These are phyloP conservation scores for Siniperca chuatsi DNA, from an alignment of 2,113 vertebrate genomes.

Conservation along the genomic window DNA sequence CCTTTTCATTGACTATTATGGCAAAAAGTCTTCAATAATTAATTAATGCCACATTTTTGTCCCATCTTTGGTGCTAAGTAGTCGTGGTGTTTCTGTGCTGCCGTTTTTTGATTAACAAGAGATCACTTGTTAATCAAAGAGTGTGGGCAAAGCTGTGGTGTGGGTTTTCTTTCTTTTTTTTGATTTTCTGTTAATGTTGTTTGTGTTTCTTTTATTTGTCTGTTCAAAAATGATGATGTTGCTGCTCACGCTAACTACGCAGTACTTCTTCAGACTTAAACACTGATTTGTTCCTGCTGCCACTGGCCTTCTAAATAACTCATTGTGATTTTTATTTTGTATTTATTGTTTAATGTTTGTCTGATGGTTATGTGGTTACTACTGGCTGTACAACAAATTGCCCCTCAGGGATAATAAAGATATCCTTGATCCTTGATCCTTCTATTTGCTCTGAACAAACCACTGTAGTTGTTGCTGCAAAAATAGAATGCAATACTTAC, in stretches of 20 bases:
- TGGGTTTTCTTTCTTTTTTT: constrained; percentile 13
- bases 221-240: constrained; percentile 53
- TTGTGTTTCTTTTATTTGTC: constrained; percentile 60
- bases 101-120: constrained; percentile 16
- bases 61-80: background rate
- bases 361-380: no score
- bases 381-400: no score
- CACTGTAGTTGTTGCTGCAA: constrained; percentile 1
- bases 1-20: background rate
- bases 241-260: constrained; percentile 46
- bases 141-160: constrained; percentile 45
- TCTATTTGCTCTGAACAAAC: background rate
- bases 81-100: constrained; percentile 41
- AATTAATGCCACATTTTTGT: constrained; percentile 38
- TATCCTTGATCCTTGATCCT: background rate
- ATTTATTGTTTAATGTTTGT: no score
- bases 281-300: no score
- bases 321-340: no score
- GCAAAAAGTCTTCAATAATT: background rate
- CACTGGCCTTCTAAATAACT: no score
- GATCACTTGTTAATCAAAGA: constrained; percentile 56
- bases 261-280: background rate
- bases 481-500: background rate
- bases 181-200: constrained; percentile 54
- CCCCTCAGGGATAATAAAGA: no score